A percentile compares a stretch with the other conserved stretches of the same genome.
phyloP scores from a whole-genome alignment of 2,888 invertebrate genomes.

The Pilophorus perplexus region DNA sequence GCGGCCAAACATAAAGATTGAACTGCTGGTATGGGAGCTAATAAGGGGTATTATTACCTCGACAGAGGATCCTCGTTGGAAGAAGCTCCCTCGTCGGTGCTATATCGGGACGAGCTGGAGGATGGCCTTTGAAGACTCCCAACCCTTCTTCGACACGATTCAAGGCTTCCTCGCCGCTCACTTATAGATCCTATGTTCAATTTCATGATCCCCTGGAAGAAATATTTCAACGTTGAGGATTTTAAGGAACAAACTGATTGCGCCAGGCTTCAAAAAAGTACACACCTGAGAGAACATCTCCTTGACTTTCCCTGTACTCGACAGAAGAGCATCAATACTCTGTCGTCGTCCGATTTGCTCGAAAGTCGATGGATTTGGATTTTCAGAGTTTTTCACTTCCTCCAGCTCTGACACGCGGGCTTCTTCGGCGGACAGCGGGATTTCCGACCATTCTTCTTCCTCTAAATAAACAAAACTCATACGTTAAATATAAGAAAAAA shows the following conservation, averaged over 20 bases:
- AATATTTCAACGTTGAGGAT: neutral
- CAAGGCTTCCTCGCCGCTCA: constrained; percentile 66
- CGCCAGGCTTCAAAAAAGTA: too few species aligned
- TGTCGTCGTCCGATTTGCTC: constrained; percentile 58
- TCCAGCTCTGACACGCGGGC: neutral
- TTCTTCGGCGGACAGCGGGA: constrained; percentile 34
- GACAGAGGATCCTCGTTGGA: constrained; percentile 31
- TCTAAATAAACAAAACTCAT: neutral
- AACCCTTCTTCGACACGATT: constrained; percentile 26
- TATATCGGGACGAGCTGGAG: constrained; percentile 26
- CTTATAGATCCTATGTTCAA: constrained; percentile 67
- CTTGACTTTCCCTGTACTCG: constrained; percentile 71
- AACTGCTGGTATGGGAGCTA: too few species aligned
- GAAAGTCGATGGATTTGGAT: constrained; percentile 50
- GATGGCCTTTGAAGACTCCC: constrained; percentile 13
- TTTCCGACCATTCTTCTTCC: constrained; percentile 44
- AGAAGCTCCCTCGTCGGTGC: constrained; percentile 35
- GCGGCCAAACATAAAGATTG: too few species aligned
- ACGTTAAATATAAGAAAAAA: too few species aligned
- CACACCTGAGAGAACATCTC: constrained; percentile 75
- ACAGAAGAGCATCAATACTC: constrained; percentile 70
- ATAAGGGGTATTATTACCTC: too few species aligned
- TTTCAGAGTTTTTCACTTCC: constrained; percentile 5
- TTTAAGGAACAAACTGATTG: constrained; percentile 49
- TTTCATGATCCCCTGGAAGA: constrained; percentile 68